These are phyloP conservation scores for Monomorium pharaonis DNA, from an alignment of 1,140 invertebrate genomes.

Conservation along the genomic window DNA sequence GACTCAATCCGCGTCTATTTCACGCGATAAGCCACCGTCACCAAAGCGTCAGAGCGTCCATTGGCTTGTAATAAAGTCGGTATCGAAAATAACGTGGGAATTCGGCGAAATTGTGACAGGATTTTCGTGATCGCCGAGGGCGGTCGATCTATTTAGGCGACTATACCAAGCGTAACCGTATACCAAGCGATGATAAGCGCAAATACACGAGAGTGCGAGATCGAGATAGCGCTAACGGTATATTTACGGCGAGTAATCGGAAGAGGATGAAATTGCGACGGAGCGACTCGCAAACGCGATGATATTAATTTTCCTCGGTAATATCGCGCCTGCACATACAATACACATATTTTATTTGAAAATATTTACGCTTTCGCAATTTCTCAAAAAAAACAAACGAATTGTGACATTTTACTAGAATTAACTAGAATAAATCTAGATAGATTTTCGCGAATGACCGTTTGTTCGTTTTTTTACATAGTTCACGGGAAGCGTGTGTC, in stretches of 20 bases:
- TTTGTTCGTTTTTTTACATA: conserved; percentile 13
- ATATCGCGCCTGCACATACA: background rate
- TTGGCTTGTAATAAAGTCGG: conserved; percentile 39
- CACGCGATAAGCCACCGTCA: conserved; percentile 32
- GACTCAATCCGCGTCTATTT: conserved; percentile 50
- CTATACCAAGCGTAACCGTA: conserved; percentile 30
- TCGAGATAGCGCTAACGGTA: background rate
- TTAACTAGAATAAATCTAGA: background rate
- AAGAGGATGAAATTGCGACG: background rate
- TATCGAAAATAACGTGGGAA: conserved; percentile 37
- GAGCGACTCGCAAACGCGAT: background rate
- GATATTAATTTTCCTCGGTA: background rate
- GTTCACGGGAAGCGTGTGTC: conserved; percentile 16
- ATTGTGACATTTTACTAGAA: background rate
- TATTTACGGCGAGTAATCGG: background rate
- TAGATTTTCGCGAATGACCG: background rate
- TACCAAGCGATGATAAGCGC: conserved; percentile 3
- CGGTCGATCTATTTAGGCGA: conserved; percentile 31
- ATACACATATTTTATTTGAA: background rate
- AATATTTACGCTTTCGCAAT: background rate
- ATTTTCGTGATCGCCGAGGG: conserved; percentile 33
- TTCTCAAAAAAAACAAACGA: background rate
- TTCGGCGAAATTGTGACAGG: conserved; percentile 27
- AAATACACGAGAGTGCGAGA: background rate
- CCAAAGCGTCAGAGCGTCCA: background rate